Percentiles rank a stretch among this genome's conserved stretches.
Conservation (phyloP, 1,140 invertebrate genomes). For the Hylyphantes graminicola region DNA sequence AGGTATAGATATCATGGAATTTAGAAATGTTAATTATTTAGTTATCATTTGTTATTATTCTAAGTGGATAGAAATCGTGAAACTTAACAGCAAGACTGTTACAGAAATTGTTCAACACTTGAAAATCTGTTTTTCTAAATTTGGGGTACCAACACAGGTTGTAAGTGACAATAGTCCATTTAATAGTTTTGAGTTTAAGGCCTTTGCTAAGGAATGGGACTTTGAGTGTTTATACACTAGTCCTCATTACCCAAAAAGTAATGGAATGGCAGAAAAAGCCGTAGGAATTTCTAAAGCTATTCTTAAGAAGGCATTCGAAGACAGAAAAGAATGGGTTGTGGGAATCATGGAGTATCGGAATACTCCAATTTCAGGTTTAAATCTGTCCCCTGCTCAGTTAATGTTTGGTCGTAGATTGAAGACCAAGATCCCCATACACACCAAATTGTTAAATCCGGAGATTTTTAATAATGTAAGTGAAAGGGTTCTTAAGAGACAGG, state of each 20-base stretch:
- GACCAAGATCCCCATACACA: conserved; percentile 8
- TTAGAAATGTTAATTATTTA: background rate
- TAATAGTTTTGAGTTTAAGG: conserved; percentile 9
- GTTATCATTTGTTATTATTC: conserved; percentile 17
- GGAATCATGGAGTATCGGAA: conserved; percentile 40
- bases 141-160: conserved; percentile 2
- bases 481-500: too few species aligned
- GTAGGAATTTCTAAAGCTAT: background rate
- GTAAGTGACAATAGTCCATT: conserved; percentile 24
- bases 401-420: background rate
- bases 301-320: conserved; percentile 18
- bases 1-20: conserved; percentile 15
- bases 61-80: conserved; percentile 9
- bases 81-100: background rate
- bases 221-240: background rate
- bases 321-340: background rate
- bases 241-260: conserved; percentile 3
- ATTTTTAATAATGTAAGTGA: conserved; percentile 2
- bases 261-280: conserved; percentile 30
- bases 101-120: background rate
- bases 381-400: conserved; percentile 7
- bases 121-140: conserved; percentile 7
- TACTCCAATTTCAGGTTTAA: background rate
- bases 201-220: conserved; percentile 18
- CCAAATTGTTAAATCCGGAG: background rate